Evolutionary conservation across 2,113 vertebrate species (phyloP).

Genomic region (Chaetops frenatus): DNA sequence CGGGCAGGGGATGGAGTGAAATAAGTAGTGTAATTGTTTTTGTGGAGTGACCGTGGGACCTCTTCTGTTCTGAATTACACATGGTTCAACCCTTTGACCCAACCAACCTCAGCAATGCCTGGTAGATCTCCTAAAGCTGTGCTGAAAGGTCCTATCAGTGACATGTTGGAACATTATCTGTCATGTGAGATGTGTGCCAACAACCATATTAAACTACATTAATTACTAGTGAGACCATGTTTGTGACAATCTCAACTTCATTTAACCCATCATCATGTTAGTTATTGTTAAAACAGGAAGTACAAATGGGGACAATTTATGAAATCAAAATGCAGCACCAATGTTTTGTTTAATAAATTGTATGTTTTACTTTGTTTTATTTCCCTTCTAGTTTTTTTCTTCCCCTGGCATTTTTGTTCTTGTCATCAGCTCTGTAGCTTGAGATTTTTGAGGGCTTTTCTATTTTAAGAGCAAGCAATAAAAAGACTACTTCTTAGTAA

Average conservation of each 20-base stretch:
- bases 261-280: constrained; percentile 53
- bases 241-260: constrained; percentile 63
- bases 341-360: constrained; percentile 40
- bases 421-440: background rate
- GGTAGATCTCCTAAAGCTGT: constrained; percentile 68
- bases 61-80: constrained; percentile 82
- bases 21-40: constrained; percentile 82
- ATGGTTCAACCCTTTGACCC: constrained; percentile 81
- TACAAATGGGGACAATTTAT: constrained; percentile 47
- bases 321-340: constrained; percentile 16
- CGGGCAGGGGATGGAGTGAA: constrained; percentile 70
- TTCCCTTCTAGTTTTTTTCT: background rate
- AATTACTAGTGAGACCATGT: constrained; percentile 56
- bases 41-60: constrained; percentile 79
- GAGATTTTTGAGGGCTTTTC: background rate
- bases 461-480: background rate
- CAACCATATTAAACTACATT: constrained; percentile 64
- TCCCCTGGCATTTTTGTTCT: background rate
- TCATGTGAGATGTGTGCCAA: constrained; percentile 72
- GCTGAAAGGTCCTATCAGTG: constrained; percentile 72
- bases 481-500: background rate
- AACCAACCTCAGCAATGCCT: constrained; percentile 70
- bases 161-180: constrained; percentile 80
- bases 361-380: constrained; percentile 3
- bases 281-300: constrained; percentile 63